Evolutionary conservation across 1,140 invertebrate genomes (phyloP), one percentile per base, ranked within the genome.

Genomic region (Drosophila triauraria): DNA sequence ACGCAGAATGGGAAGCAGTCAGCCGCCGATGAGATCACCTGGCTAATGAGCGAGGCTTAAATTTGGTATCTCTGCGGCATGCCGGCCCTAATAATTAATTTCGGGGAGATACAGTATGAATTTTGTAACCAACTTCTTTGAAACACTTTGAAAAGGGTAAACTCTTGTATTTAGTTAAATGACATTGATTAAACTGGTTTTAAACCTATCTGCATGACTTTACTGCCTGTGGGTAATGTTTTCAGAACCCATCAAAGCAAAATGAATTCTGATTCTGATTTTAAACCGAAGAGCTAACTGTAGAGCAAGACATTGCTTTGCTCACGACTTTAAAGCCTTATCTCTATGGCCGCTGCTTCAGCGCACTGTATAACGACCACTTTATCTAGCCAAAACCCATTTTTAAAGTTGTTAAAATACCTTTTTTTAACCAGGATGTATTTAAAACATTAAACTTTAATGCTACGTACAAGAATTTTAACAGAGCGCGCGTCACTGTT

Each of bases 1-100:
- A 35, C 51, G 15, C 42, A 69, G 64, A 75, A 63, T 51, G 27
- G 71, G 48, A 54, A 68, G 47, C 42, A 58, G 38, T 35, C 51
- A 65, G 59, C 32, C 23, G 43, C n/a, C 47, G 62, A 77, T 77
- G 62, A 68, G 54, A 59, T 40, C 54, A 77, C 10, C 68, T 38
- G 25, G 35, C 67, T 50, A 71, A 59, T 72, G 68, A 72, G 20
- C 6, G 30, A 12, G 44, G 46, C 54, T 60, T 60, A 13, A 60
- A 27, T 25, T 40, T 40, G n/a, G 46, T 2, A 54, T 65, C 17
- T 48, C 43, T 30, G 12, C 40, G 13, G 48, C 40, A 30, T 60
- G 23, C 38, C 13, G 46, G 46, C 38, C 38, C 30, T 53, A 53
- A 60, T 71, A 54, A 43, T 64, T 2, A 60, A 47, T 54, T 12